Evolutionary conservation across 2,888 invertebrate species (phyloP).

Genomic region (Trachelus tabidus): DNA sequence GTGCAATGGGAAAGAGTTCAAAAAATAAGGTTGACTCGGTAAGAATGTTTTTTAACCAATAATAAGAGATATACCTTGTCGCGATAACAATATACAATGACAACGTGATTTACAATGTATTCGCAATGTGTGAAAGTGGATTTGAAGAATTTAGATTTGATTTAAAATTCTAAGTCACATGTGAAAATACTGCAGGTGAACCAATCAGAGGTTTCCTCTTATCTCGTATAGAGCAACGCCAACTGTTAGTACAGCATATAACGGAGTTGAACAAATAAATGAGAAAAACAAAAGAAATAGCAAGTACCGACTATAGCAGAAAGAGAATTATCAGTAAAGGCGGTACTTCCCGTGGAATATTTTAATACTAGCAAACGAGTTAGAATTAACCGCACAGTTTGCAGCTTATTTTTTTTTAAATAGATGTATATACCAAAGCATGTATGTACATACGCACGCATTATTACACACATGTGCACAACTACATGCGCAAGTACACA

Average conservation of each 20-base stretch:
- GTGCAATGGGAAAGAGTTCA: too few relatives aligned
- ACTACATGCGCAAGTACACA: neutral
- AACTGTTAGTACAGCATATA: neutral
- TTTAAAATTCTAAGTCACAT: neutral
- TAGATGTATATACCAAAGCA: neutral
- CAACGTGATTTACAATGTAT: neutral
- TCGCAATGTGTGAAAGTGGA: too few relatives aligned
- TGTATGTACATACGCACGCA: neutral
- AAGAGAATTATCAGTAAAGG: neutral
- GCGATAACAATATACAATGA: neutral
- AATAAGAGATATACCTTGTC: too few relatives aligned
- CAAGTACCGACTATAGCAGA: neutral
- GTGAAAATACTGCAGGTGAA: neutral
- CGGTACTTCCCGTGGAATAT: neutral
- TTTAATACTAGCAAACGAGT: neutral
- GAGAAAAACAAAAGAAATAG: neutral
- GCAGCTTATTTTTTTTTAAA: neutral
- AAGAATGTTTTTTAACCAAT: too few relatives aligned
- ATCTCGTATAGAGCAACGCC: neutral
- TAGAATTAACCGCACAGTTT: neutral
- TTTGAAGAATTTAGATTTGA: neutral
- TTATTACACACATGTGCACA: neutral
- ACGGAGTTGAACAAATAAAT: neutral
- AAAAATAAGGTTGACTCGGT: too few relatives aligned
- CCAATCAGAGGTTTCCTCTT: neutral